Percentiles rank a stretch among this genome's conserved stretches.
Evolutionary conservation across 2,113 vertebrate species (phyloP).

Genomic region (Pygathrix nemaeus): DNA sequence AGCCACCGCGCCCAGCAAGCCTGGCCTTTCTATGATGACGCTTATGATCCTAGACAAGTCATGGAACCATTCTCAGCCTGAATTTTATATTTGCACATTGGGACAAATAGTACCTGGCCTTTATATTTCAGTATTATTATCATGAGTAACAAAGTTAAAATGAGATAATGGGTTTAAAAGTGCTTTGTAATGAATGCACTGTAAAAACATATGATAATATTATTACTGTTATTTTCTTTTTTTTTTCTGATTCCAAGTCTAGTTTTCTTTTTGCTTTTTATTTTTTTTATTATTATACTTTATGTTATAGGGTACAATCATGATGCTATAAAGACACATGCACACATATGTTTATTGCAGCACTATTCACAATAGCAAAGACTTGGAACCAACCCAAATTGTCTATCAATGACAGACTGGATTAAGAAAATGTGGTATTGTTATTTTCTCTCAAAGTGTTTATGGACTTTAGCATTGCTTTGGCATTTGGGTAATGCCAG

Average conservation of each 20-base stretch:
- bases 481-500: background rate
- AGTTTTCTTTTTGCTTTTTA: no score
- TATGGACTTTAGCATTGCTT: background rate
- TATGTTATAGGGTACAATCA: no score
- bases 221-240: background rate
- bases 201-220: background rate
- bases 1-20: no score
- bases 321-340: no score
- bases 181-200: background rate
- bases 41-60: background rate
- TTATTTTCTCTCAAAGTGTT: background rate
- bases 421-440: no score
- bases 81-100: background rate
- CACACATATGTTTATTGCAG: no score
- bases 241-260: no score
- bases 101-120: background rate
- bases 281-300: no score
- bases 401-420: no score
- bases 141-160: constrained; percentile 18
- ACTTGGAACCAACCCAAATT: no score
- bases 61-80: background rate
- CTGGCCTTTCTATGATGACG: background rate
- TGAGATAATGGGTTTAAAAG: background rate
- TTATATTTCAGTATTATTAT: background rate
- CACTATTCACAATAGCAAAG: no score